Conservation (phyloP, 2,888 invertebrate genomes). For the Isotomurus palustris region DNA sequence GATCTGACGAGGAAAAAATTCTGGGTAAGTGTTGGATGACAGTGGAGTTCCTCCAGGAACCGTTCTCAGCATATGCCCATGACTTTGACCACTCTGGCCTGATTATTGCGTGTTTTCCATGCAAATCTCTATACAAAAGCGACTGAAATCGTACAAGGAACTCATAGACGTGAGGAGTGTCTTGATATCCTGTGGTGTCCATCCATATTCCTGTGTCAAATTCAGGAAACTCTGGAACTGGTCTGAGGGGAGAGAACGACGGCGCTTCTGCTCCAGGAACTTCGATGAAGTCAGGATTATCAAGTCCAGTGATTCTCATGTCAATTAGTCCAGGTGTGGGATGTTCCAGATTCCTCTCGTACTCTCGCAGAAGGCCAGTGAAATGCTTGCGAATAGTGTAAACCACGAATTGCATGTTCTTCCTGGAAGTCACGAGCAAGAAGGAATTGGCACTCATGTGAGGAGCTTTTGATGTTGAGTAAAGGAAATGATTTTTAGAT, state of each 20-base stretch:
- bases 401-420: background rate
- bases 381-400: background rate
- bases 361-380: background rate
- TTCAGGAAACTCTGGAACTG: background rate
- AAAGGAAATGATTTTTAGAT: background rate
- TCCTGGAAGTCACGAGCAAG: background rate
- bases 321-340: background rate
- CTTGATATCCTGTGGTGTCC: background rate
- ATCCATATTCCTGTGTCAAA: slow-evolving; percentile 1
- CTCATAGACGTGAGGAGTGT: background rate
- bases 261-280: background rate
- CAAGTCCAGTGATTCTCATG: background rate
- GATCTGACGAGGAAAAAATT: background rate
- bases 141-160: background rate
- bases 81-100: background rate
- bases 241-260: background rate
- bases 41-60: background rate
- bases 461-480: background rate
- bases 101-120: background rate
- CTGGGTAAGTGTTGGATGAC: background rate
- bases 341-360: background rate
- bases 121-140: background rate
- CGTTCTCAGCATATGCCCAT: background rate
- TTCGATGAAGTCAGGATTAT: background rate
- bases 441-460: background rate